phyloP scores from a whole-genome alignment of 2,888 invertebrate species.

The Drosophila rellima region DNA sequence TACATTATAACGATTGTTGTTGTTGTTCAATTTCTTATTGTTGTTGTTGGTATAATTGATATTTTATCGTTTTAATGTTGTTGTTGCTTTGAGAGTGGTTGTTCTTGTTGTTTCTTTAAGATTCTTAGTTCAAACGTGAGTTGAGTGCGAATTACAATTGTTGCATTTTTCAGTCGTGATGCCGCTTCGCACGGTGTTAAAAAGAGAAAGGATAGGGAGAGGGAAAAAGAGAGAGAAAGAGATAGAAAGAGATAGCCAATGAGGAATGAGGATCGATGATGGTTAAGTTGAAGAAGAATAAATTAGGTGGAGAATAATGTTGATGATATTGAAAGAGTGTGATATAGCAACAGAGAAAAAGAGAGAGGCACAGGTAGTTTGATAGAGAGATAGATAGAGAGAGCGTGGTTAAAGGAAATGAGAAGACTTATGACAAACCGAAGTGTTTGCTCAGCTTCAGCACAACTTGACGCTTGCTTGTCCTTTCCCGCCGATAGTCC shows the following conservation, averaged over 20 bases:
- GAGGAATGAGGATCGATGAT: not conserved
- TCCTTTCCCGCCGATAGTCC: conserved; percentile 13
- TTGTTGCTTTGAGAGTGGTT: conserved; percentile 22
- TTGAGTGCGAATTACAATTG: conserved; percentile 58
- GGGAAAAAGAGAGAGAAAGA: conserved; percentile 1
- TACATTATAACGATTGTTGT: conserved; percentile 26
- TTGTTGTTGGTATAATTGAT: conserved; percentile 16
- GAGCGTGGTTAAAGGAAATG: conserved; percentile 15
- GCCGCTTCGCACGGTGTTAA: conserved; percentile 48
- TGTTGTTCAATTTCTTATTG: conserved; percentile 23
- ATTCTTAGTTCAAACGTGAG: conserved; percentile 38
- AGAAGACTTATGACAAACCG: conserved; percentile 83
- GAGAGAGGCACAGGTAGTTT: not conserved
- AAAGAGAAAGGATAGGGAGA: conserved; percentile 8
- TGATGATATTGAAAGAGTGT: not conserved
- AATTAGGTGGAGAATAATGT: not conserved
- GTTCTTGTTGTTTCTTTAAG: conserved; percentile 23
- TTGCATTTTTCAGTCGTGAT: conserved; percentile 47
- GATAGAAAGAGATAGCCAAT: not conserved
- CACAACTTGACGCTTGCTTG: conserved; percentile 41
- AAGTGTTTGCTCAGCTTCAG: conserved; percentile 47
- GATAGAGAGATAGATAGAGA: not conserved
- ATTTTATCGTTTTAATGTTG: conserved; percentile 25
- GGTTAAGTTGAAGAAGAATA: not conserved
- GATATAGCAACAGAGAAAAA: not conserved